Percentiles rank a stretch among this genome's conserved stretches.
phyloP scores from a whole-genome alignment of 2,888 invertebrate species.

The Mimas tiliae region DNA sequence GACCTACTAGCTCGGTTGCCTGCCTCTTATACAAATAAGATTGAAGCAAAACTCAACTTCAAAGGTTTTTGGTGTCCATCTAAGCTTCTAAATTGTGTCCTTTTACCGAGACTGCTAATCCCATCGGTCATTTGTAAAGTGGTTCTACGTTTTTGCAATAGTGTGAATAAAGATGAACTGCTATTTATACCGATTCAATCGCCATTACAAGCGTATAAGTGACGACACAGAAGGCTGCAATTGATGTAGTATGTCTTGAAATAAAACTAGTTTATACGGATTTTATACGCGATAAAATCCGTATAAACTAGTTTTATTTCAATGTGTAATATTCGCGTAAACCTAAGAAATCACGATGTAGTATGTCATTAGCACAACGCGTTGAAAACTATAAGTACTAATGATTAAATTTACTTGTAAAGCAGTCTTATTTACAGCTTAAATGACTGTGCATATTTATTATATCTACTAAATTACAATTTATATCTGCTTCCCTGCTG shows the following conservation, averaged over 20 bases:
- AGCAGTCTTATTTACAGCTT: background rate
- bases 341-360: no score
- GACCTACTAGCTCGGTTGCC: no score
- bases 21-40: no score
- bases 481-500: no score
- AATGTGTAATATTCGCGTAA: no score
- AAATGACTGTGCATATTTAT: no score
- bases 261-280: no score
- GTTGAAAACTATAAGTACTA: background rate
- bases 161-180: slow-evolving; percentile 19
- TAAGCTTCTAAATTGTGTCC: background rate
- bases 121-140: background rate
- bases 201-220: background rate
- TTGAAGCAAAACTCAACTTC: background rate
- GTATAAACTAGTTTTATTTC: no score
- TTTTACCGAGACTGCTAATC: background rate
- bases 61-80: background rate
- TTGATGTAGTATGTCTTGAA: no score
- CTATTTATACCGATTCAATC: background rate
- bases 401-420: background rate
- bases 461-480: no score
- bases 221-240: background rate
- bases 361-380: background rate
- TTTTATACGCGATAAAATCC: no score
- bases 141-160: background rate